phyloP scores from a whole-genome alignment of 2,888 invertebrate genomes.

The Euproctis similis region DNA sequence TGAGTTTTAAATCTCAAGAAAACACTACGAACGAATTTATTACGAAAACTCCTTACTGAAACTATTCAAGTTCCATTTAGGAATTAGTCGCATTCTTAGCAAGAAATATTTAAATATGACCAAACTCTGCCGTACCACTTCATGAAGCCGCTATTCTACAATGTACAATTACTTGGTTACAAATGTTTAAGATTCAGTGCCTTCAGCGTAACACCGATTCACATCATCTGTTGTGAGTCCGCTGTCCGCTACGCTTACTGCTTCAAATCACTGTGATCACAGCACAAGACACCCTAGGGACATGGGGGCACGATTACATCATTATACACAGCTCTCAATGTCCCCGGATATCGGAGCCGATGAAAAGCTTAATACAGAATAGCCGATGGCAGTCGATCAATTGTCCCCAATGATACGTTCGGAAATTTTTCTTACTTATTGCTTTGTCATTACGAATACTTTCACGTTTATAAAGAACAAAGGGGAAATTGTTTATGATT shows the following conservation, averaged over 20 bases:
- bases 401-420: conserved; percentile 40
- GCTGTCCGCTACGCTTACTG: conserved; percentile 36
- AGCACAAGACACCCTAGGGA: conserved; percentile 41
- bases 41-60: no score
- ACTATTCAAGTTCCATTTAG: no score
- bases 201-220: conserved; percentile 52
- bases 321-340: conserved; percentile 47
- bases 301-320: conserved; percentile 59
- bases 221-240: conserved; percentile 36
- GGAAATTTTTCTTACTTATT: conserved; percentile 13
- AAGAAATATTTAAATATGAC: no score
- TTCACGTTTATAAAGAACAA: conserved; percentile 5
- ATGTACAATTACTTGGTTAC: no score
- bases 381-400: conserved; percentile 46
- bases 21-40: no score
- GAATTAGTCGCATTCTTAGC: no score
- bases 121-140: no score
- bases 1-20: no score
- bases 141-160: no score
- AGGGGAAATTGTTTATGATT: conserved; percentile 5
- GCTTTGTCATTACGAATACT: conserved; percentile 9
- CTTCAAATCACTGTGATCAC: conserved; percentile 49
- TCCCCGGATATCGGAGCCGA: conserved; percentile 47
- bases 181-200: conserved; percentile 33
- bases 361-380: conserved; percentile 44